A percentile compares a stretch with the other conserved stretches of the same genome.
Conservation (phyloP, 2,113 vertebrate genomes). For the Thermophis baileyi region DNA sequence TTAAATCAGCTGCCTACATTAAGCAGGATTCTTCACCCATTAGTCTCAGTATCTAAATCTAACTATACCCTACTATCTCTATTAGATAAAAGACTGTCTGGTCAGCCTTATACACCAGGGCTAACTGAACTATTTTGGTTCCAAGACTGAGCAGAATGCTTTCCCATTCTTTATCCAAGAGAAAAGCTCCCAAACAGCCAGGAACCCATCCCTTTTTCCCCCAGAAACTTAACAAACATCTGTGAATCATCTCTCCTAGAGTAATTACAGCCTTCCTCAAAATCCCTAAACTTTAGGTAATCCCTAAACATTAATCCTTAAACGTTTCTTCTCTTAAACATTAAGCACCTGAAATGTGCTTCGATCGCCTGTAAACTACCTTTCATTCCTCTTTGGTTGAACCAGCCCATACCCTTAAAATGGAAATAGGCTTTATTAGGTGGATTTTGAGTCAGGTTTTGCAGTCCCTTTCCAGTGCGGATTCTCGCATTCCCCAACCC, state of each 20-base stretch:
- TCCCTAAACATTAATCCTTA: not conserved
- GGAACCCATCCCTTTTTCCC: not conserved
- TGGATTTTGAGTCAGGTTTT: not conserved
- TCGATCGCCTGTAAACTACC: not conserved
- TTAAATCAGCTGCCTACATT: not conserved
- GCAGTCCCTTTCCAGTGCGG: no score
- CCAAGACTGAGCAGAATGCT: not conserved
- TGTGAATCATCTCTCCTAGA: not conserved
- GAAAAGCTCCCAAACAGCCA: not conserved
- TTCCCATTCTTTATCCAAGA: not conserved
- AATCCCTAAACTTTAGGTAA: not conserved
- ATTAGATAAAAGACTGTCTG: not conserved
- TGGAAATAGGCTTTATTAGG: not conserved
- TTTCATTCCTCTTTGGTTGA: not conserved
- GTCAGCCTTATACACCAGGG: not conserved
- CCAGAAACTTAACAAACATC: not conserved
- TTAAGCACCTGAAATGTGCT: not conserved
- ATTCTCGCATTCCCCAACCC: not conserved
- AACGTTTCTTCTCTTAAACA: not conserved
- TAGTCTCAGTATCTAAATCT: not conserved
- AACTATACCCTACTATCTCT: not conserved
- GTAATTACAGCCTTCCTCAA: not conserved
- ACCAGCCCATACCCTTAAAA: not conserved
- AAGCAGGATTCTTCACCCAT: not conserved
- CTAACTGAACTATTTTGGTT: not conserved